phyloP scores from a whole-genome alignment of 2,797 vertebrate genomes.

The Peromyscus aztecus region DNA sequence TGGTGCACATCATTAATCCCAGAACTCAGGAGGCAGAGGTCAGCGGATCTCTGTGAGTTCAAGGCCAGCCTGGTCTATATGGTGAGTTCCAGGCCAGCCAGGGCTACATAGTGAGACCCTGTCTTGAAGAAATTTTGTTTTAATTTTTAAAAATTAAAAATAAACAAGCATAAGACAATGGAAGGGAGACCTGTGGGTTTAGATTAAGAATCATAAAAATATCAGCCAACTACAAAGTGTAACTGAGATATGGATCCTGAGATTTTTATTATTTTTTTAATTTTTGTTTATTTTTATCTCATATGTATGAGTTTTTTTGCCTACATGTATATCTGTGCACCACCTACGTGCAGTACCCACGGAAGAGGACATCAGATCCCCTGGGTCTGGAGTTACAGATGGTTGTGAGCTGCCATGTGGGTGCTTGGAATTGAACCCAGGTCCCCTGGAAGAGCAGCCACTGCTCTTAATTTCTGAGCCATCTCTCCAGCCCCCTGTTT shows the following conservation, averaged over 20 bases:
- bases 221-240: not conserved
- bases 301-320: not conserved
- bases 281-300: not conserved
- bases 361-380: not conserved
- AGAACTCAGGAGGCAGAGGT: not conserved
- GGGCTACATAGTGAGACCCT: not conserved
- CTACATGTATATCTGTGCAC: not conserved
- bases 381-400: not conserved
- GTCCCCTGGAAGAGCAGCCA: not conserved
- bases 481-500: not conserved
- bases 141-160: not conserved
- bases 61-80: not conserved
- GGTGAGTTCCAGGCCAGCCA: not conserved
- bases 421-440: not conserved
- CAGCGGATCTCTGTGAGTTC: not conserved
- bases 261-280: not conserved
- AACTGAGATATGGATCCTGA: not conserved
- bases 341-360: not conserved
- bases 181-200: not conserved
- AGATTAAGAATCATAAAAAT: not conserved
- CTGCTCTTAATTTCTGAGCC: not conserved
- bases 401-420: not conserved
- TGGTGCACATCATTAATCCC: not conserved
- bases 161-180: not conserved
- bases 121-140: not conserved